Evolutionary conservation across 2,113 vertebrate species (phyloP), one percentile per base, ranked within the genome.

Genomic region (Rafetus swinhoei): DNA sequence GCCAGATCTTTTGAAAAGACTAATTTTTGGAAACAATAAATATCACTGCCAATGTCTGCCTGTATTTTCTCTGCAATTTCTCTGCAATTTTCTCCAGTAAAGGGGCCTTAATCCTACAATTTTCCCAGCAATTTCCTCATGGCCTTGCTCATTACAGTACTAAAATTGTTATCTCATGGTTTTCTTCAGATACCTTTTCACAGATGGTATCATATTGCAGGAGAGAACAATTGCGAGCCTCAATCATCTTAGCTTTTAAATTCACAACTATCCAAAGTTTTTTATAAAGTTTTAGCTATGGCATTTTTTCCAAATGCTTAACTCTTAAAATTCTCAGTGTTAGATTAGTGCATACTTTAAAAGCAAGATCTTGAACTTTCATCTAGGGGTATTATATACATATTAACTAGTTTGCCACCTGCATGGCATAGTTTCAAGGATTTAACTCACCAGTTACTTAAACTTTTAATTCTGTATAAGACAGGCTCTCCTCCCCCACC

Each of bases 131-230:
- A 92, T 97, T 95, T 97, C 92, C 81, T 91, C 91, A 87, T 89
- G 62, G 45, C 9, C 80, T 95, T 93, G 52, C 85, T 95, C 93
- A 95, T 93, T 96, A 96, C 53, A 88, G 79, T 12, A 88, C 95
- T 84, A 89, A 97, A 96, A 97, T 94, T 94, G 90, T 95, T 95
- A 92, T 94, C 96, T 92, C 93, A 95, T 95, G 94, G 94, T 96
- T 90, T 95, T 86, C 92, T 89, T 96, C 93, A 94, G 69, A 92
- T 93, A 89, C 79, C 94, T 95, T 96, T 96, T 80, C 86, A 85
- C 7, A 11, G 93, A 92, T 89, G 77, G 53, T 91, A 95, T 81
- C 86, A 94, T 95, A 95, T 95, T 93, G 76, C 60, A 96, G 90
- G 87, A 93, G 50, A 94, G 93, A 95, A 94, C 80, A 96, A 94